These are phyloP conservation scores for Notarius lentiginosus DNA, from an alignment of 2,113 vertebrate species.

Conservation along the genomic window DNA sequence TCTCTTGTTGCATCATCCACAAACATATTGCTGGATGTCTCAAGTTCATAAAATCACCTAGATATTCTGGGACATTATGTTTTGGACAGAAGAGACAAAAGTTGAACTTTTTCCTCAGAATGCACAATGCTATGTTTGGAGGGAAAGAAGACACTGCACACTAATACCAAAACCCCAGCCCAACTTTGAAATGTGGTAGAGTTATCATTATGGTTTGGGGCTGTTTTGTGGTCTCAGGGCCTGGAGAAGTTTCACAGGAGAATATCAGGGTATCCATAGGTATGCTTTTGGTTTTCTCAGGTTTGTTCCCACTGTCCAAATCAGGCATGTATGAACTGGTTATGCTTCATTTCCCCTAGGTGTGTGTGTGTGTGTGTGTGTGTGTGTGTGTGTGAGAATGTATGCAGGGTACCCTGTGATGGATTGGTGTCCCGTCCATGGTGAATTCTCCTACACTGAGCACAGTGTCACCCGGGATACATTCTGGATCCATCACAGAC, in stretches of 20 bases:
- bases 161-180: not conserved
- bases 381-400: too few species aligned
- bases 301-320: not conserved
- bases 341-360: not conserved
- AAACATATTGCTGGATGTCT: not conserved
- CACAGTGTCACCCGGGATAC: too few species aligned
- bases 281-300: not conserved
- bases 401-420: not conserved
- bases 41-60: not conserved
- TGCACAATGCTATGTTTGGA: not conserved
- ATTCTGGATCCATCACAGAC: too few species aligned
- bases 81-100: not conserved
- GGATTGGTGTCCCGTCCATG: not conserved
- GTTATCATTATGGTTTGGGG: too few species aligned
- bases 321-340: not conserved
- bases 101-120: not conserved
- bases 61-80: not conserved
- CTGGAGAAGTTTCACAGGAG: not conserved
- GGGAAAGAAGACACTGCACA: not conserved
- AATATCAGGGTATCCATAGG: not conserved
- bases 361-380: not conserved
- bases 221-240: not conserved
- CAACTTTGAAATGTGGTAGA: not conserved
- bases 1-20: not conserved
- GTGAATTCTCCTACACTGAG: not conserved